phyloP scores from a whole-genome alignment of 1,140 invertebrate genomes.

The Globodera ellingtonae region DNA sequence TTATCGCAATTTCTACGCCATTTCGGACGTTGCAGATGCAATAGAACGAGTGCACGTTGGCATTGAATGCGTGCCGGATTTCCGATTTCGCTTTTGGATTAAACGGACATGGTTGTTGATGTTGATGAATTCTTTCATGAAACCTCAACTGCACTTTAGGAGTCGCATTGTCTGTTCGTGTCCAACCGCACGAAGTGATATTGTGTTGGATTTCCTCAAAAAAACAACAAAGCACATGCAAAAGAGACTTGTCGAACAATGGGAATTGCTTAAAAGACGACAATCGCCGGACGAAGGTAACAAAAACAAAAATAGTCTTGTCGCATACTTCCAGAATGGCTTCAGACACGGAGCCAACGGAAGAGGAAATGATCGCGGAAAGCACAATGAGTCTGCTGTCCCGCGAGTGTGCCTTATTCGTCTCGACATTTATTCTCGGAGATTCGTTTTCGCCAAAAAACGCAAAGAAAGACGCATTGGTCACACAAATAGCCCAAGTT shows the following conservation, averaged over 20 bases:
- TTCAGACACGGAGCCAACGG: constrained; percentile 52
- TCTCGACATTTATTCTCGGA: constrained; percentile 44
- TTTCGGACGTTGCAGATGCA: constrained; percentile 30
- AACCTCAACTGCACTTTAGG: constrained; percentile 21
- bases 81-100: constrained; percentile 55
- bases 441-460: constrained; percentile 39
- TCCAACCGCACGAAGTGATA: constrained; percentile 18
- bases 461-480: constrained; percentile 36
- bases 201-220: constrained; percentile 33
- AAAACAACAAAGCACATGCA: constrained; percentile 43
- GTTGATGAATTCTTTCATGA: neutral
- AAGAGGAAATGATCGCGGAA: constrained; percentile 57
- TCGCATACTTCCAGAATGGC: neutral
- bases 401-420: constrained; percentile 42
- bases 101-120: constrained; percentile 47
- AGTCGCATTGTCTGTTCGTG: constrained; percentile 41
- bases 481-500: constrained; percentile 36
- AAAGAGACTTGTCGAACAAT: constrained; percentile 38
- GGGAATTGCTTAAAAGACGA: constrained; percentile 38
- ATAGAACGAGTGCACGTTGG: constrained; percentile 25
- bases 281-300: constrained; percentile 38
- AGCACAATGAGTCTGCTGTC: constrained; percentile 54
- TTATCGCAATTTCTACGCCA: constrained; percentile 43
- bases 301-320: neutral
- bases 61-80: constrained; percentile 51